Evolutionary conservation across 2,888 invertebrate genomes (phyloP), one percentile per base, ranked within the genome.

Genomic region (Drosophila lutescens): DNA sequence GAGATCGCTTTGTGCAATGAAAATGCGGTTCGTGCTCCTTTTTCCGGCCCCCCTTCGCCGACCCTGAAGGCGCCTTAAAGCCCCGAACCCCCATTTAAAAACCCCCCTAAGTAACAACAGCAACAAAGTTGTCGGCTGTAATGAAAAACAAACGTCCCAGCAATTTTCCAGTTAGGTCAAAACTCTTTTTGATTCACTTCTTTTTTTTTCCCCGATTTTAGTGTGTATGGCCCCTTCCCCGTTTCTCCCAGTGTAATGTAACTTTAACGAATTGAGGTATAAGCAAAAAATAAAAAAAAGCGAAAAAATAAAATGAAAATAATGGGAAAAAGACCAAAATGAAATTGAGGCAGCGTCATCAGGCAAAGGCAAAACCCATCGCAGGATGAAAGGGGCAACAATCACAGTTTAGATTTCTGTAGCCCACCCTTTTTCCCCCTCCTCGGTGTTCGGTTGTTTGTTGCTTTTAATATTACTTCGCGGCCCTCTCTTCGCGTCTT

Each of bases 401-500:
- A 86, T 84, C 84, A 86, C 88, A 79, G 80, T 83, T 83, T 83
- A 83, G 86, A 85, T 83, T 88, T 83, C 88, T 77, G 77, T 65
- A 67, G 63, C 67, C 71, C 68, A 34, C 47, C 68, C 68, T 57
- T 67, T 49, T 26, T 40, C 15, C 46, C 46, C 20, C 46, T n/a
- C 13, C 30, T 38, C n/a, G 46, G 26, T 1, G 30, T 26, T 68
- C 32, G 26, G 26, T 30, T 68, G 50, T 13, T 54, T 74, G 26
- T 58, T 68, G 53, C 74, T 73, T 73, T 73, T 73, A 74, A 73
- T 73, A 74, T 74, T 67, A 75, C 75, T 55, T 71, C 12, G 49
- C 43, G 13, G 23, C 38, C 54, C 50, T 62, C 56, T 59, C 56
- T 87, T 80, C 76, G 78, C 84, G 81, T 80, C 89, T 87, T 75